Evolutionary conservation across 2,797 vertebrate genomes (phyloP), one percentile per base, ranked within the genome.

Genomic region (Harpagifer antarcticus): DNA sequence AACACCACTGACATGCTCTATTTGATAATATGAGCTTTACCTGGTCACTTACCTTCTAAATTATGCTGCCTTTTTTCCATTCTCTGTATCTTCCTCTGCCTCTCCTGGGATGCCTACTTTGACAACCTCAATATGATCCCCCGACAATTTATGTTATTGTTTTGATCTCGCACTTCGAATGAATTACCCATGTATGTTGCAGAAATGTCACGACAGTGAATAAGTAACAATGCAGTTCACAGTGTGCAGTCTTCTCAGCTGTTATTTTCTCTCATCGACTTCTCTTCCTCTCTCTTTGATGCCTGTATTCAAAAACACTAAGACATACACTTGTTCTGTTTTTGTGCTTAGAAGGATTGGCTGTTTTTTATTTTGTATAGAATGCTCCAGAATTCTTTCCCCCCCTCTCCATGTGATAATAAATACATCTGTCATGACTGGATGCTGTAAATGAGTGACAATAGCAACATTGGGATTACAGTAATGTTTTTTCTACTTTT

Each of bases 161-260:
- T 91, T 86, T 88, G 86, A 91, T 91, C 81, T 78, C 15, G 23
- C 61, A 40, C 83, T 86, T 79, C 82, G 77, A 88, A 78, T 79
- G 87, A 91, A 90, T 91, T 91, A 88, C 82, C 79, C 74, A 89
- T 85, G 80, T 88, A 87, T 68, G 80, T 82, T 80, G 79, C 72
- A 20, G 72, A 74, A 89, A 85, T 88, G 86, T 85, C 85, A 90
- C 83, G 42, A 71, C 78, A 83, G 63, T 68, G 72, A 58, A 78
- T 77, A 79, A 89, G 91, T 87, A 91, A 88, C 86, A 88, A 88
- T 79, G 81, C 52, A 52, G 82, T 77, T 86, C 79, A 72, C 72
- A 76, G 72, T 70, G 69, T 83, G 80, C 71, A 74, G 77, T 68
- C 83, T 55, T 54, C 83, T 53, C 52, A 68, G 72, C 78, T 64